Evolutionary conservation across 2,113 vertebrate genomes (phyloP), one percentile per base, ranked within the genome.

Genomic region (Sebastes fasciatus): DNA sequence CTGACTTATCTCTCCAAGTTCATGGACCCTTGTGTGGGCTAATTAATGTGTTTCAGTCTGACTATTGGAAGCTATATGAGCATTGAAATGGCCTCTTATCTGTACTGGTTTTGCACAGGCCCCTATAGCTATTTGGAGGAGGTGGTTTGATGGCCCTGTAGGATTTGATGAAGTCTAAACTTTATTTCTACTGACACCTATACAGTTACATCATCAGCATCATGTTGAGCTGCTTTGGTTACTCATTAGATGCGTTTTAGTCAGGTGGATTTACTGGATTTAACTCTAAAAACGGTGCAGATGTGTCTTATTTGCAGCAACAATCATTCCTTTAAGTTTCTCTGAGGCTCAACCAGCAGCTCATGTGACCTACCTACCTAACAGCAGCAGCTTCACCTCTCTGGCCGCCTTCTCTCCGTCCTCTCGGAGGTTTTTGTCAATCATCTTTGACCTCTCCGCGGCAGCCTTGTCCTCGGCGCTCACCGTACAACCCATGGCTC

Each of bases 381-480:
- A 91, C 52, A 99, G 91, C 8, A 99, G 96, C 95, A 99, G 93
- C 74, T 99, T 99, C 92, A 98, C 98, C 92, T 98, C 97, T 90
- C 98, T 94, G 88, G 97, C 97, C 54, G 97, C 97, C 91, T 99
- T 99, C 95, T 99, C 98, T 71, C 98, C 98, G 75, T 98, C 98
- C 83, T 98, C 97, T 9, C 98, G 96, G 74, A 98, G 97, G 89
- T 99, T 98, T 92, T 97, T 98, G 94, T 99, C 97, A 90, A 99
- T 99, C 97, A 98, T 98, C 91, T 97, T 98, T 55, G 97, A 99
- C 92, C 98, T 96, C 95, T 99, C 97, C 70, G 96, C 96, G 45
- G 97, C 98, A 90, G 96, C 97, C 95, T 99, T 98, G 92, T 98
- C 97, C 91, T 98, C 97, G 77, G 97, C 96, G 93, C 97, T 98